Evolutionary conservation across 92 coral and sea anemone genomes (phyloP), one percentile per base, ranked within the genome.

Genomic region (Phenganax stokvisi): DNA sequence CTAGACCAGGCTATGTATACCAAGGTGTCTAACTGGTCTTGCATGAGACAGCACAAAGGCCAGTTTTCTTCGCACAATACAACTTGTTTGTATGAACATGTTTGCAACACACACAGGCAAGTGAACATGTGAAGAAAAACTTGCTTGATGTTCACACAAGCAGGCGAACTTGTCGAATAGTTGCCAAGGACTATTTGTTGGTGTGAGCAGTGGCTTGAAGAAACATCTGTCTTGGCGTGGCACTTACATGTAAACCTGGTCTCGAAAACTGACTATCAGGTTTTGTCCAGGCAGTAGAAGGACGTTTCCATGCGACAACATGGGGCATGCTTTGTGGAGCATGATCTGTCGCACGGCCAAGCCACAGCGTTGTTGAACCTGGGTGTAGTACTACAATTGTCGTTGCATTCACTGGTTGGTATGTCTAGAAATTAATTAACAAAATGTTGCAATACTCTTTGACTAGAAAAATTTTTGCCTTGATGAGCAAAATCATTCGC

Each of bases 341-440:
- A 85, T 94, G 96, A 77, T 94, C 98, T 57, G 97, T 94, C 55
- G 98, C 98, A 81, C 98, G 94, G 7, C 97, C 98, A 25, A 94
- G 83, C 98, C 98, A 94, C 68, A 94, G 52, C 51, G 92, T 90
- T 5, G 96, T 92, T 65, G 98, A 94, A 28, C 98, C 98, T 80
- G 98, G 98, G 71, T 94, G 98, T 71, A 94, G 92, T 27, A 94
- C 91, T 16, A 94, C 83, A 37, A 94, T 89, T 47, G 97, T 94
- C 10, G 96, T 89, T 4, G 98, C 97, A 78, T 94, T 97, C 7
- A 94, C 88, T 30, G 93, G 91, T 83, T 87, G 90, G 89, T 90
- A 59, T 28, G 76, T 71, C 76, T 54, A 73, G 12, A 52, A 44
- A 58, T 17, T 52, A n/a, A 12, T 31, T 6, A 72, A 51, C 51